A percentile compares a stretch with the other conserved stretches of the same genome.
Evolutionary conservation across 2,888 invertebrate species (phyloP).

Genomic region (Chloroclystis v-ata): DNA sequence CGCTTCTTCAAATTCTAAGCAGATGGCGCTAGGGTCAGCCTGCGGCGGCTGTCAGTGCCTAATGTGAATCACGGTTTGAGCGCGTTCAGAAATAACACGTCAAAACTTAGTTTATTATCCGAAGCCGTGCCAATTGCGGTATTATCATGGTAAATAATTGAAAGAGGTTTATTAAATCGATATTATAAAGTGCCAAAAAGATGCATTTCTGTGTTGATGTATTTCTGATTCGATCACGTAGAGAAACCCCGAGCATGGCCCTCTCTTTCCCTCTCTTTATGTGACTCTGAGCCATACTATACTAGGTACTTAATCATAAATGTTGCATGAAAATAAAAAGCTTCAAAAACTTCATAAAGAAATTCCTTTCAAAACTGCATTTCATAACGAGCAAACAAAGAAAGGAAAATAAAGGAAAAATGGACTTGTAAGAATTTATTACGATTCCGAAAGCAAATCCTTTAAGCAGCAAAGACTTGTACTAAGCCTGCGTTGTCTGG

Average conservation of each 20-base stretch:
- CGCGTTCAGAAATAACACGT: conserved; percentile 16
- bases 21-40: neutral
- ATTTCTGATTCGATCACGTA: no score
- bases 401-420: conserved; percentile 7
- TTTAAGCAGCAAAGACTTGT: conserved; percentile 40
- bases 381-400: neutral
- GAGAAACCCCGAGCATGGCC: no score
- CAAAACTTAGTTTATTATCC: conserved; percentile 1
- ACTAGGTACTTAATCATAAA: no score
- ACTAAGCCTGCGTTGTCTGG: conserved; percentile 34
- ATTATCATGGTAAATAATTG: no score
- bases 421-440: conserved; percentile 21
- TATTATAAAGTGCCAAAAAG: no score
- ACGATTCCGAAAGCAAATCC: conserved; percentile 29
- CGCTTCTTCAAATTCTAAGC: neutral
- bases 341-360: no score
- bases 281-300: no score
- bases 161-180: no score
- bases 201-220: no score
- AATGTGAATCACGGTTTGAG: conserved; percentile 42
- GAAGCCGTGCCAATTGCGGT: no score
- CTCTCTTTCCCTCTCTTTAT: no score
- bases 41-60: conserved; percentile 40
- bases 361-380: neutral
- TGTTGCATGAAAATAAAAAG: no score